A percentile compares a stretch with the other conserved stretches of the same genome.
Evolutionary conservation across 2,113 vertebrate species (phyloP).

Genomic region (Genyomyrus donnyi): DNA sequence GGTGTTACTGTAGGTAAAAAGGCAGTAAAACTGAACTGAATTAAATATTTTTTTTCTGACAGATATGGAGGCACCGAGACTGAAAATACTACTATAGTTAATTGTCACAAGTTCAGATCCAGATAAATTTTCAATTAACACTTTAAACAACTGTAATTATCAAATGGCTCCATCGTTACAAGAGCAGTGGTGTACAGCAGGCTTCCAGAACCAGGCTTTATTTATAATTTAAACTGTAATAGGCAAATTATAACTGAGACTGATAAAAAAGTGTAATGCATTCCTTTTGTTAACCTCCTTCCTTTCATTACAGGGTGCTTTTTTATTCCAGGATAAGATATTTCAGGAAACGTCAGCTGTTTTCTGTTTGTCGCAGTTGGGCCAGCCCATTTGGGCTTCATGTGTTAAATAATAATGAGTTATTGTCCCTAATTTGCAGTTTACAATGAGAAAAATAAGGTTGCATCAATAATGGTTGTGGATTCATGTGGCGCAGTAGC

Average conservation of each 20-base stretch:
- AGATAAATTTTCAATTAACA: constrained; percentile 12
- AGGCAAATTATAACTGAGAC: background rate
- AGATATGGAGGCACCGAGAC: background rate
- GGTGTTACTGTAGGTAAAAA: background rate
- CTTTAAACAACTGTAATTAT: background rate
- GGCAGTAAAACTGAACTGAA: background rate
- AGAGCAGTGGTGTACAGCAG: background rate
- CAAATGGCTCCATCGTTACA: background rate
- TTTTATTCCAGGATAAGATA: background rate
- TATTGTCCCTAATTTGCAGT: background rate
- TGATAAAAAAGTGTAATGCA: background rate
- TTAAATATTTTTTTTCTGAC: background rate
- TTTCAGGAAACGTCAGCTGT: background rate
- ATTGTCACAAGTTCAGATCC: background rate
- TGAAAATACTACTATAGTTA: background rate
- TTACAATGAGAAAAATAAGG: background rate
- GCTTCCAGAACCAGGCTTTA: background rate
- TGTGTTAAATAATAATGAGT: constrained; percentile 1
- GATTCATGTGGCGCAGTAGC: background rate
- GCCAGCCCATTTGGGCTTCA: background rate
- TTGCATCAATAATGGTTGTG: background rate
- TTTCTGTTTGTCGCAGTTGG: background rate
- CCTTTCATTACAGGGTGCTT: background rate
- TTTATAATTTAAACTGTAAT: background rate
- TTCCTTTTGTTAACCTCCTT: background rate